Conservation (phyloP, 2,797 vertebrate genomes). For the Odontamblyopus rebecca region DNA sequence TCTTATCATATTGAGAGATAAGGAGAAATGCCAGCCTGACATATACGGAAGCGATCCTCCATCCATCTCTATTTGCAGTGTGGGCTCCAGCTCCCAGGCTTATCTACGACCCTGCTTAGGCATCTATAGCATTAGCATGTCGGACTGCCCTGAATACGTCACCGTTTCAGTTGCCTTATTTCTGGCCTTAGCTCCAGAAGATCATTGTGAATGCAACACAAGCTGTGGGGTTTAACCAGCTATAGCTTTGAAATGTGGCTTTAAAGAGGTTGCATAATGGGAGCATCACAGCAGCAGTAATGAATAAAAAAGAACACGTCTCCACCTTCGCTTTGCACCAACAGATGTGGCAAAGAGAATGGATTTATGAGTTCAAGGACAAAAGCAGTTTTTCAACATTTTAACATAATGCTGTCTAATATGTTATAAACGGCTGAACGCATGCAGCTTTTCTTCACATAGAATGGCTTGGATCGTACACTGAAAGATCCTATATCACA, state of each 20-base stretch:
- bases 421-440: background rate
- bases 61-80: constrained; percentile 30
- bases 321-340: background rate
- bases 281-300: background rate
- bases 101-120: constrained; percentile 10
- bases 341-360: background rate
- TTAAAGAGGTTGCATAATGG: constrained; percentile 3
- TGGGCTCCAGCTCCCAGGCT: constrained; percentile 5
- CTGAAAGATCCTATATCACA: too few species aligned
- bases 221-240: constrained; percentile 8
- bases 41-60: constrained; percentile 20
- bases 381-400: background rate
- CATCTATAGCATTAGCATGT: background rate
- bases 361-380: background rate
- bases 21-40: constrained; percentile 31
- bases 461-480: background rate
- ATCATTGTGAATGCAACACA: constrained; percentile 1
- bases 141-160: background rate
- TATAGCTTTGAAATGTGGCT: constrained; percentile 6
- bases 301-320: constrained; percentile 4
- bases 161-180: background rate
- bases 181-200: background rate
- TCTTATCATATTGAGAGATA: constrained; percentile 33
- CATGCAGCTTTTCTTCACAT: background rate
- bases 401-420: background rate